A percentile compares a stretch with the other conserved stretches of the same genome.
Conservation (phyloP, 2,888 invertebrate species). For the Pantelozetes paolii region DNA sequence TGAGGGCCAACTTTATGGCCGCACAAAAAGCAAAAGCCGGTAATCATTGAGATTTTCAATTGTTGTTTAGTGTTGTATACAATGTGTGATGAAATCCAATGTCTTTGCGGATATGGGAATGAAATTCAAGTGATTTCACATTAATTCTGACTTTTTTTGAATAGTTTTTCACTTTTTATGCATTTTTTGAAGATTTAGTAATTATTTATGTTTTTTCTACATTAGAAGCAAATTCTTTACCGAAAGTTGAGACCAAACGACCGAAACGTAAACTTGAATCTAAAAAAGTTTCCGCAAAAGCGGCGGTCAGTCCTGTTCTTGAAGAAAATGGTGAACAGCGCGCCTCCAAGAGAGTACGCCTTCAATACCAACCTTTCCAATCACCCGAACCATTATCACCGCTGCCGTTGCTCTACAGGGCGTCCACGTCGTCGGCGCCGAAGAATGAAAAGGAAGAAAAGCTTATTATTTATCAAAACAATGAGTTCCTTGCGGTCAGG, state of each 20-base stretch:
- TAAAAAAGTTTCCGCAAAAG: not conserved
- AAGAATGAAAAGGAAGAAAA: conserved; percentile 62
- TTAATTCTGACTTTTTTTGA: not conserved
- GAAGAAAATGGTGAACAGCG: conserved; percentile 39
- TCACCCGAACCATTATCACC: conserved; percentile 63
- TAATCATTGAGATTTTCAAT: not conserved
- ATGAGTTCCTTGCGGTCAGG: conserved; percentile 81
- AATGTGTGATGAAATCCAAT: not conserved
- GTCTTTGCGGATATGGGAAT: not conserved
- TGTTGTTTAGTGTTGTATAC: not conserved
- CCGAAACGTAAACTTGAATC: conserved; percentile 14
- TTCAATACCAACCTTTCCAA: conserved; percentile 74
- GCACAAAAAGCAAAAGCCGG: conserved; percentile 29
- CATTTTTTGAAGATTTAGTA: not conserved
- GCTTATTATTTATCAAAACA: conserved; percentile 81
- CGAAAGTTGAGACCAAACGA: conserved; percentile 24
- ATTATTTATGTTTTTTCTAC: not conserved
- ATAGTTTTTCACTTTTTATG: not conserved
- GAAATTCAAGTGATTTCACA: not conserved
- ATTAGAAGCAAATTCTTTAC: conserved; percentile 10
- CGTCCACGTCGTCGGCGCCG: conserved; percentile 31
- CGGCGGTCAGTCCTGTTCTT: not conserved
- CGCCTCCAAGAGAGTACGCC: conserved; percentile 57
- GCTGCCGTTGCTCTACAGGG: conserved; percentile 44
- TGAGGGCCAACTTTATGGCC: conserved; percentile 22